A percentile compares a stretch with the other conserved stretches of the same genome.
Evolutionary conservation across 1,140 invertebrate genomes (phyloP).

Genomic region (Pantala flavescens): DNA sequence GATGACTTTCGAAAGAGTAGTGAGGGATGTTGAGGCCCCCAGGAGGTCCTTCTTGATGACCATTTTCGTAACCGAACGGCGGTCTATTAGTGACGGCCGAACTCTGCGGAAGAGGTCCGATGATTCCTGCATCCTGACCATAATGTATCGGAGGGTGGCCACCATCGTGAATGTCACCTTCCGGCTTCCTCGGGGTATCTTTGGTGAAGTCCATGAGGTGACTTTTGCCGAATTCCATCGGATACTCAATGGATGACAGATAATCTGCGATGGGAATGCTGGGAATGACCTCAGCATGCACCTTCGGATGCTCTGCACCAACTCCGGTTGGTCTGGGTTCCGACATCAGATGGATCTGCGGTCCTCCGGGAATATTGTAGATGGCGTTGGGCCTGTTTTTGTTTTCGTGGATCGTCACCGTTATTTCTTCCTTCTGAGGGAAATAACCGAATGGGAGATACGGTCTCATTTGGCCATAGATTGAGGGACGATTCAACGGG

Average conservation of each 20-base stretch:
- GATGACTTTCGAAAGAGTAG: no score
- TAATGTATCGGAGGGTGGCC: not conserved
- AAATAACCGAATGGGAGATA: not conserved
- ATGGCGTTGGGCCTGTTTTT: not conserved
- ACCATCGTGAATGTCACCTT: not conserved
- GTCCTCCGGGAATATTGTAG: not conserved
- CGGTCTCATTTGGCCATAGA: not conserved
- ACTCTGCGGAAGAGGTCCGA: not conserved
- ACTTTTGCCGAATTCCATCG: not conserved
- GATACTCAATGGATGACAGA: not conserved
- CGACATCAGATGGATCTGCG: not conserved
- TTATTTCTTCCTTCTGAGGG: not conserved
- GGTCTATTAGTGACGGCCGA: no score
- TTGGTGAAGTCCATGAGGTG: not conserved
- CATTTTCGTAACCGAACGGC: no score
- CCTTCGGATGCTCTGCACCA: not conserved
- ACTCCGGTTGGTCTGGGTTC: not conserved
- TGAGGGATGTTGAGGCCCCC: no score
- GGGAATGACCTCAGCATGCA: not conserved
- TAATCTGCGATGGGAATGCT: not conserved
- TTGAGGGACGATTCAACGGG: not conserved
- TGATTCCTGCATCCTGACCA: not conserved
- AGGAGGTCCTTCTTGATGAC: no score
- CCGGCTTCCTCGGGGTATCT: not conserved
- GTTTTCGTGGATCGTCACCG: not conserved